These are phyloP conservation scores for Montipora capricornis DNA, from an alignment of 64 coral and sea anemone genomes.

Conservation along the genomic window DNA sequence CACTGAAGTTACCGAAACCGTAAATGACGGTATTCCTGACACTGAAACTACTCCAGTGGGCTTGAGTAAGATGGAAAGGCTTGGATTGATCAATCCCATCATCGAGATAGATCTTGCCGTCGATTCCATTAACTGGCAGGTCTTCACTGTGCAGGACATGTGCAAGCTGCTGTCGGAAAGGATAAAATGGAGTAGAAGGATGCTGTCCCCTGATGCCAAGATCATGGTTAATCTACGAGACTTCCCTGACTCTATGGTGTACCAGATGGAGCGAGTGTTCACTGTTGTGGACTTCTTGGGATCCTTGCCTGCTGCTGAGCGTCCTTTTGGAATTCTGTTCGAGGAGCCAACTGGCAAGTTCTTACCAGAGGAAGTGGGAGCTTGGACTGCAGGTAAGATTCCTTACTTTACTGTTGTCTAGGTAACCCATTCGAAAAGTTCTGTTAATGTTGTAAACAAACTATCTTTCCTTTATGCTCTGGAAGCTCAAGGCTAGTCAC, in stretches of 20 bases:
- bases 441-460: no score
- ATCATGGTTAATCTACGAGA: constrained; percentile 64
- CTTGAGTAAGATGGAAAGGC: constrained; percentile 26
- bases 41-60: constrained; percentile 32
- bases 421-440: no score
- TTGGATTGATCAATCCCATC: constrained; percentile 55
- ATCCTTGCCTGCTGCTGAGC: constrained; percentile 23
- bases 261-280: constrained; percentile 35
- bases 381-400: constrained; percentile 45
- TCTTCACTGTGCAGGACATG: background rate
- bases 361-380: constrained; percentile 70
- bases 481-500: no score
- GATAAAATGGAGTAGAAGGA: constrained; percentile 35
- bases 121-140: constrained; percentile 33
- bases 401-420: no score
- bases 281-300: constrained; percentile 27
- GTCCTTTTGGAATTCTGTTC: constrained; percentile 58
- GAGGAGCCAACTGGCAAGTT: constrained; percentile 13
- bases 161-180: background rate
- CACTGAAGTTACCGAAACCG: background rate
- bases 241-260: constrained; percentile 39
- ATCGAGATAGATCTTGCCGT: constrained; percentile 49
- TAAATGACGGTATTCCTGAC: constrained; percentile 9
- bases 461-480: no score
- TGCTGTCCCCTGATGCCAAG: constrained; percentile 42